Evolutionary conservation across 2,113 vertebrate species (phyloP).

Genomic region (Hippopotamus amphibius): DNA sequence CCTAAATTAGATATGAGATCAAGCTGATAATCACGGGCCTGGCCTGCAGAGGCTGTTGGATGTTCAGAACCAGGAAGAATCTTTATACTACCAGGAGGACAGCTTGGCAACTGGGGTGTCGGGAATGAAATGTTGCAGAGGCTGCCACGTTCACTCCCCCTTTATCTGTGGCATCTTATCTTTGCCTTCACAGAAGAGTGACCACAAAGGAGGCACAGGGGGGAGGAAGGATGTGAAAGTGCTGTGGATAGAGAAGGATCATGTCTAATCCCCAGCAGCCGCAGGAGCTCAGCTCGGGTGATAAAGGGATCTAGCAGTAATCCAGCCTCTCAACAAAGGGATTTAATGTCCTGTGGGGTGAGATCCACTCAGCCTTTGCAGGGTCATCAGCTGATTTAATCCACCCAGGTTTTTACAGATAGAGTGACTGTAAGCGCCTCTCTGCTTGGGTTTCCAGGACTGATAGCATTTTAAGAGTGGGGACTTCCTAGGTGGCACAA

Average conservation of each 20-base stretch:
- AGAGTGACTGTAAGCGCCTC: neutral
- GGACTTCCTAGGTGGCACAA: too few relatives aligned
- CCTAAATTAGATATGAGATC: neutral
- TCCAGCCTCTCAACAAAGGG: slow-evolving; percentile 69
- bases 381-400: slow-evolving; percentile 60
- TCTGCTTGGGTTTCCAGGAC: slow-evolving; percentile 39
- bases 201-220: neutral
- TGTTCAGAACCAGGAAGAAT: neutral
- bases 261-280: slow-evolving; percentile 65
- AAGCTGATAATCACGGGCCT: neutral
- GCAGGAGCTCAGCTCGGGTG: slow-evolving; percentile 49
- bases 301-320: slow-evolving; percentile 76
- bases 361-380: slow-evolving; percentile 35
- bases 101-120: neutral
- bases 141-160: neutral
- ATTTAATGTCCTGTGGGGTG: slow-evolving; percentile 40
- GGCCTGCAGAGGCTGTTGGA: neutral
- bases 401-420: slow-evolving; percentile 33
- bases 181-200: slow-evolving; percentile 43
- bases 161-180: slow-evolving; percentile 61
- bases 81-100: neutral
- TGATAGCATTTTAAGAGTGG: slow-evolving; percentile 47
- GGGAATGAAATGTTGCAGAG: neutral
- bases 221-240: neutral
- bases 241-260: neutral